These are phyloP conservation scores for Dicyrtomina minuta DNA, from an alignment of 2,888 invertebrate genomes.

Conservation along the genomic window DNA sequence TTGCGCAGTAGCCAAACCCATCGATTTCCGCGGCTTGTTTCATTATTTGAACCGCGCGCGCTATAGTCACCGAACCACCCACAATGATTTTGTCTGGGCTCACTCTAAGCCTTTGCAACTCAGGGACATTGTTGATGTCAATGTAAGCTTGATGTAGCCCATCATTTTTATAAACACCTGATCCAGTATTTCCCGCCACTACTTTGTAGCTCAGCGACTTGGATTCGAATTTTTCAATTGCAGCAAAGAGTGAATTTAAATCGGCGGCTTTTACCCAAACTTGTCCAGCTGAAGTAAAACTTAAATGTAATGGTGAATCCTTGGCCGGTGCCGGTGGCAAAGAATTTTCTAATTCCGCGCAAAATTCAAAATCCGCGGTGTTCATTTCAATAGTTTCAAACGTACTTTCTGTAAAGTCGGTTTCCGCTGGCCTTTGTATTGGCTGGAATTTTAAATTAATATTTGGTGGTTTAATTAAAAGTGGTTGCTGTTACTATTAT, in stretches of 20 bases:
- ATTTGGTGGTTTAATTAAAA: too few species aligned
- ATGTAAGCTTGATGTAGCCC: constrained; percentile 63
- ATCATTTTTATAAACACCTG: constrained; percentile 59
- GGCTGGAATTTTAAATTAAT: too few species aligned
- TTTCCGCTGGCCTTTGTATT: too few species aligned
- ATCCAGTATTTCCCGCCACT: constrained; percentile 74
- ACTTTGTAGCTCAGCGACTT: constrained; percentile 60
- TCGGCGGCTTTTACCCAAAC: constrained; percentile 48
- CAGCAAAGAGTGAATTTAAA: constrained; percentile 30
- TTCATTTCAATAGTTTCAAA: too few species aligned
- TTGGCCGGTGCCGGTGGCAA: too few species aligned
- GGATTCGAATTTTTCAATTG: constrained; percentile 28
- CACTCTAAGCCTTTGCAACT: constrained; percentile 55
- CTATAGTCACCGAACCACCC: constrained; percentile 64
- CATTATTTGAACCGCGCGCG: constrained; percentile 60
- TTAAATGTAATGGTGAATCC: background rate
- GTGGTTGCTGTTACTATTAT: too few species aligned
- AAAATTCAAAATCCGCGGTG: too few species aligned
- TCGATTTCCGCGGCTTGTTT: constrained; percentile 45
- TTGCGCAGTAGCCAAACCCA: constrained; percentile 64
- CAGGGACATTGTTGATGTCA: constrained; percentile 65
- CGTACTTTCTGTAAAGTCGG: too few species aligned
- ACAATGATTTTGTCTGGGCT: constrained; percentile 59
- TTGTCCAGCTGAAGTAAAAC: constrained; percentile 29
- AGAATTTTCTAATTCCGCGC: too few species aligned